Evolutionary conservation across 2,113 vertebrate species (phyloP).

Genomic region (Dascyllus trimaculatus): DNA sequence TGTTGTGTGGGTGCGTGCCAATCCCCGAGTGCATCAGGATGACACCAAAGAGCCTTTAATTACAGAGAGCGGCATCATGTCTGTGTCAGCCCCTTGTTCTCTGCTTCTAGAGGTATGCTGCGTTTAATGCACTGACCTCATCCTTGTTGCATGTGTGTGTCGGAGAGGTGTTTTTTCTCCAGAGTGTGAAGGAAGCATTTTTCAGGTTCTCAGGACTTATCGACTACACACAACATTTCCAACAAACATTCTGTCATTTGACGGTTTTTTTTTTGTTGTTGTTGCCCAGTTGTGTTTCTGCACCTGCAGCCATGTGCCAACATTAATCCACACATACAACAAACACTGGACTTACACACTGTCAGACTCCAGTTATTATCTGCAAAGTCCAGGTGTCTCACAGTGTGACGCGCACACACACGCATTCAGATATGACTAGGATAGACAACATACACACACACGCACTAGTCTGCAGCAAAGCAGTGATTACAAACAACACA

Average conservation of each 20-base stretch:
- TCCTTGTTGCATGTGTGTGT: conserved; percentile 15
- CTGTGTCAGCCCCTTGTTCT: conserved; percentile 53
- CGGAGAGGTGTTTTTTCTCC: not conserved
- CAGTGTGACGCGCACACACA: conserved; percentile 4
- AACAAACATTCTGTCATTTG: conserved; percentile 11
- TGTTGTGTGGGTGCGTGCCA: conserved; percentile 50
- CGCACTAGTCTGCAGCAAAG: conserved; percentile 16
- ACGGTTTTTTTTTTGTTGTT: not conserved
- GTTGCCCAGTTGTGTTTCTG: conserved; percentile 31
- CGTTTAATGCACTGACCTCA: conserved; percentile 48
- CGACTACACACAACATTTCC: conserved; percentile 10
- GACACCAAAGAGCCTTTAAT: conserved; percentile 76
- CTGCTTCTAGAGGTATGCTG: conserved; percentile 55
- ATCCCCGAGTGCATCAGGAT: conserved; percentile 49
- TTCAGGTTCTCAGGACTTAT: conserved; percentile 5
- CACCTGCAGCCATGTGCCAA: conserved; percentile 30
- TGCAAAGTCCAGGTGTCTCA: conserved; percentile 53
- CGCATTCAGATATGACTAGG: too few species aligned
- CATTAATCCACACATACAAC: conserved; percentile 54
- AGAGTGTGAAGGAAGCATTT: not conserved
- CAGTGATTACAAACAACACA: conserved; percentile 27
- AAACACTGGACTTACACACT: conserved; percentile 38
- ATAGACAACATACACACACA: not conserved
- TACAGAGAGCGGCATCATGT: conserved; percentile 60
- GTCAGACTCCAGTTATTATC: conserved; percentile 66